Conservation (phyloP, 2,797 vertebrate genomes). For the Danio choprae region DNA sequence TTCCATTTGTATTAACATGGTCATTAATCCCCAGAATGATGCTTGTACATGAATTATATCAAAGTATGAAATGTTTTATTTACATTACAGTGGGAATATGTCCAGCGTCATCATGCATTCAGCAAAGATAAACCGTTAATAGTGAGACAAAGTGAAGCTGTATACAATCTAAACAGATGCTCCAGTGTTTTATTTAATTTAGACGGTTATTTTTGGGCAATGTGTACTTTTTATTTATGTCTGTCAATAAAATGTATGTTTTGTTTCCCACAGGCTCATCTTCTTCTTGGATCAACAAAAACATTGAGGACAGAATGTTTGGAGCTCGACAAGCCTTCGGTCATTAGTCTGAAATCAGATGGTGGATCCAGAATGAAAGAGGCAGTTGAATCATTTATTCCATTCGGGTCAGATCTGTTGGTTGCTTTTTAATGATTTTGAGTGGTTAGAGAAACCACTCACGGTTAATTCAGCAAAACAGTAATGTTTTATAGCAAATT, state of each 20-base stretch:
- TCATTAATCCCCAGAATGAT: not conserved
- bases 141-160: not conserved
- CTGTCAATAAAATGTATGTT: not conserved
- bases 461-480: not conserved
- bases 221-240: not conserved
- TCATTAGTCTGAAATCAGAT: slow-evolving; percentile 15
- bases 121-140: not conserved
- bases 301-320: slow-evolving; percentile 23
- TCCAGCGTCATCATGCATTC: not conserved
- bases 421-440: not conserved
- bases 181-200: slow-evolving; percentile 5
- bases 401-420: slow-evolving; percentile 4
- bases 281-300: slow-evolving; percentile 19
- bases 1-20: not conserved
- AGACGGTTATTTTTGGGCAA: not conserved
- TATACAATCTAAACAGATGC: slow-evolving; percentile 5
- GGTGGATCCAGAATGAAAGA: slow-evolving; percentile 24
- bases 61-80: not conserved
- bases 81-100: not conserved
- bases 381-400: slow-evolving; percentile 13
- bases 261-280: slow-evolving; percentile 9
- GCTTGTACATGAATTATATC: not conserved
- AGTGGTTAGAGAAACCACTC: not conserved
- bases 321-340: not conserved
- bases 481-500: not conserved